These are phyloP conservation scores for Orientallactaga sibirica DNA, from an alignment of 2,797 vertebrate species.

Conservation along the genomic window DNA sequence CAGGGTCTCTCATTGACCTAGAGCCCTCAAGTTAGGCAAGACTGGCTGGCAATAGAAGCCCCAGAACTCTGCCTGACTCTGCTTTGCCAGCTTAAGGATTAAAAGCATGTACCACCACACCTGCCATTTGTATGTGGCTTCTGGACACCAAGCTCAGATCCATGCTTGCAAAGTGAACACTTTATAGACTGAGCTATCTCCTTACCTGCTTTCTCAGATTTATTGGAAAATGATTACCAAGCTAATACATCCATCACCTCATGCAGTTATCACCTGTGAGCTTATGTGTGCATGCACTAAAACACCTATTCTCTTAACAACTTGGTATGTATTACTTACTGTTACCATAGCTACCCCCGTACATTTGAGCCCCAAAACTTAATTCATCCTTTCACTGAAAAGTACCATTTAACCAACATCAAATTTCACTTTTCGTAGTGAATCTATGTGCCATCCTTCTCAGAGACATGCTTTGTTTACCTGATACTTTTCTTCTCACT, in stretches of 20 bases:
- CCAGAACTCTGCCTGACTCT: too few species aligned
- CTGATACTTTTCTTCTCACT: slow-evolving; percentile 13
- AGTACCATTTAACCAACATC: background rate
- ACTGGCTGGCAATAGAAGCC: too few species aligned
- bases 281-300: background rate
- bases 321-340: background rate
- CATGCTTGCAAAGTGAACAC: too few species aligned
- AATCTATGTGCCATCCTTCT: background rate
- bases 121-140: too few species aligned
- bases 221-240: background rate
- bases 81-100: too few species aligned
- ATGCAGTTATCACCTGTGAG: background rate
- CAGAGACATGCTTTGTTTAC: background rate
- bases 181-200: too few species aligned
- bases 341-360: background rate
- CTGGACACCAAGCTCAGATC: too few species aligned
- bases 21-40: too few species aligned
- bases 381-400: background rate
- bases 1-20: too few species aligned
- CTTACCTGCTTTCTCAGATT: too few species aligned
- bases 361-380: background rate
- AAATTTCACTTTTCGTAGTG: background rate
- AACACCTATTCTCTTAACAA: background rate
- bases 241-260: background rate
- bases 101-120: too few species aligned